Percentiles rank a stretch among this genome's conserved stretches.
phyloP scores from a whole-genome alignment of 2,888 invertebrate species.

The Cheilosia variabilis region DNA sequence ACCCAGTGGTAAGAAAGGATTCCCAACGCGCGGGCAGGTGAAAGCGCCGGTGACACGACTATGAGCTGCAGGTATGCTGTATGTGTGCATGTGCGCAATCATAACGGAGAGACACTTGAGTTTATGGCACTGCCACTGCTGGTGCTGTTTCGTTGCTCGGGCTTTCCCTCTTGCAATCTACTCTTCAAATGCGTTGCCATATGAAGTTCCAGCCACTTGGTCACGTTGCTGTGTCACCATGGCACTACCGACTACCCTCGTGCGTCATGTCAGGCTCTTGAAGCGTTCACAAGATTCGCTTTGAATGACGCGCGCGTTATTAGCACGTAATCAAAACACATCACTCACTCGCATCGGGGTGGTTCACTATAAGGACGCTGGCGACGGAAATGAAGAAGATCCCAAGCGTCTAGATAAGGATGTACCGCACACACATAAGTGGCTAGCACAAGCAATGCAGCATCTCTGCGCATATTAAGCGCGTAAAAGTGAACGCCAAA shows the following conservation, averaged over 20 bases:
- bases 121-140: constrained; percentile 50
- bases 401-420: constrained; percentile 55
- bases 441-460: constrained; percentile 1
- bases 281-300: constrained; percentile 57
- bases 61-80: constrained; percentile 59
- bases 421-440: constrained; percentile 52
- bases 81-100: constrained; percentile 32
- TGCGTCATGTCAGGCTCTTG: constrained; percentile 60
- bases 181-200: constrained; percentile 50
- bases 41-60: constrained; percentile 64
- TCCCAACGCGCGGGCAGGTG: constrained; percentile 58
- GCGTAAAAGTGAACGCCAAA: constrained; percentile 36
- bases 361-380: constrained; percentile 40
- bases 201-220: constrained; percentile 72
- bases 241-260: constrained; percentile 39
- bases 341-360: constrained; percentile 62
- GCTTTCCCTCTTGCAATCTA: constrained; percentile 44
- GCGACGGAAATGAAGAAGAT: constrained; percentile 71
- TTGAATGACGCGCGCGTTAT: constrained; percentile 72
- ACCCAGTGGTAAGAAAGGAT: constrained; percentile 25
- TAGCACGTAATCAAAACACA: constrained; percentile 75
- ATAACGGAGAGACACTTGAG: constrained; percentile 65
- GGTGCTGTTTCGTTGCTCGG: constrained; percentile 33
- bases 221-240: constrained; percentile 73
- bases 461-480: constrained; percentile 7